Evolutionary conservation across 2,113 vertebrate genomes (phyloP), one percentile per base, ranked within the genome.

Genomic region (Rhabdomys dilectus): DNA sequence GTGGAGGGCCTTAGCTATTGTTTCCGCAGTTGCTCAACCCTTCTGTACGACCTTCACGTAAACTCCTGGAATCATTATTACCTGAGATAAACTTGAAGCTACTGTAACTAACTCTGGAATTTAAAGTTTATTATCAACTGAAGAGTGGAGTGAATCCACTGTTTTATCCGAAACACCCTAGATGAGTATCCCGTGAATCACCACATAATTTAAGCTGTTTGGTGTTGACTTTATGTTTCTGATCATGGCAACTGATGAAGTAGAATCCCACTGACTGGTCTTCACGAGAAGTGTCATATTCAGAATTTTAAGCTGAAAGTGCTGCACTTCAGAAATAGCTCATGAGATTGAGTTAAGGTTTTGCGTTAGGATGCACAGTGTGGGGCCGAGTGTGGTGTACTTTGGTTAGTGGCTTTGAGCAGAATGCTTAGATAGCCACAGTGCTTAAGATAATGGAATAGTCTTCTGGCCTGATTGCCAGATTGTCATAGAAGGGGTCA

Each of bases 401-500:
- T 36, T n/a, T 77, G 36, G 53, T 45, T 73, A 39, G 91, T 51
- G 89, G 42, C 70, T 94, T 95, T 91, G 48, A 45, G 36, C 78
- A 36, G 70, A 75, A 88, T 73, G 85, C 90, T 77, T 81, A 60
- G 53, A 64, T 89, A 82, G 70, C 34, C 93, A 53, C 7, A 75
- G 81, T 31, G 76, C 48, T 91, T 85, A 90, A 1, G 77, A 85
- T 70, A 77, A 87, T 45, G 84, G 73, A 70, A 31, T 68, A 75
- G 17, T 85, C 22, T 91, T 76, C 70, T 86, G 92, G 91, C 53
- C 62, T 16, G 21, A 78, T 96, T 91, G 96, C 91, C 93, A 70
- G 93, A 84, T 80, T 94, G 82, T 45, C 95, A 88, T 85, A 66
- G 88, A 81, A 90, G 85, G 78, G 91, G 89, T 88, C 81, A 90